Evolutionary conservation across 2,113 vertebrate species (phyloP), one percentile per base, ranked within the genome.

Genomic region (Mobula hypostoma): DNA sequence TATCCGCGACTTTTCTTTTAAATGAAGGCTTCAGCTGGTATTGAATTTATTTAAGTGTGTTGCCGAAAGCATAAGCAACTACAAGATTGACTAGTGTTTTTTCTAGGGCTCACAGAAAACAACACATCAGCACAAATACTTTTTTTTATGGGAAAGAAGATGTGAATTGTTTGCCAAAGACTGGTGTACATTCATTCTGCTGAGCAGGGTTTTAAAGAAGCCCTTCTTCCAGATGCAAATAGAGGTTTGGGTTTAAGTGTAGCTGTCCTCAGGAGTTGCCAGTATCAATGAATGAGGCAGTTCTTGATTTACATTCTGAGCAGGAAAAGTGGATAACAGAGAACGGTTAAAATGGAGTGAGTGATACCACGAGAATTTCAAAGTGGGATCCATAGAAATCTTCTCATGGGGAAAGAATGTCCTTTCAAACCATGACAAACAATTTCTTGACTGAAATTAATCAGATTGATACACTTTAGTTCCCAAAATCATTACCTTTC

Each of bases 1-100:
- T 11, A 70, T 63, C 66, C 2, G 1, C 66, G 68, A 29, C 68
- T 32, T 92, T 72, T 92, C 48, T 40, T 92, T 79, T 79, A 9
- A 79, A 70, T 11, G 36, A 70, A 92, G 32, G 19, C 70, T 63
- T n/a, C n/a, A 93, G 40, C 36, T 24, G 36, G 70, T 93, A 48
- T 76, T 24, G 91, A 76, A 93, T 93, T 24, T 93, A 93, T 56
- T 93, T 93, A 74, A 93, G 70, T 17, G 68, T 72, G 90, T 68
- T 74, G 90, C 36, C 68, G 74, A 70, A 11, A 56, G 12, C 68
- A 76, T 56, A 56, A 56, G 70, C 70, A 14, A 32, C 36, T 74
- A 29, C 19, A 40, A 27, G 90, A 92, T 92, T 74, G 40, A 93
- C 70, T 40, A 93, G 36, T 93, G 70, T 32, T 29, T 90, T 93